These are phyloP conservation scores for Melangyna quadrimaculata DNA, from an alignment of 2,888 invertebrate species.

Conservation along the genomic window DNA sequence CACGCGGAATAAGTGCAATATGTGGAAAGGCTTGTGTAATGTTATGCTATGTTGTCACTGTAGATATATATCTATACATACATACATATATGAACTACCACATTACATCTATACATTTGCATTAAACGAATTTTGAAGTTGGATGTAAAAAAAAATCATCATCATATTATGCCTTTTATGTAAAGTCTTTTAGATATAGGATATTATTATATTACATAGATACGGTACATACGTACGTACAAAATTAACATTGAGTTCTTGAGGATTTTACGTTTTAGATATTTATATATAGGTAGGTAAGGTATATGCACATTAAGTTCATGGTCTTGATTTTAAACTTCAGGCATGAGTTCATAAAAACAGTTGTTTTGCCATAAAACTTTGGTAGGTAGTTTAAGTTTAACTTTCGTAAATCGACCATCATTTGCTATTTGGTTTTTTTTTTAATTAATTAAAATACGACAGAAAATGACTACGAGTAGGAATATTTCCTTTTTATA, in stretches of 20 bases:
- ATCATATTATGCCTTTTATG: neutral
- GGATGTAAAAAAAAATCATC: neutral
- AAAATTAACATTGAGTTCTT: neutral
- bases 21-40: slow-evolving; percentile 4
- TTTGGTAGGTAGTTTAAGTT: neutral
- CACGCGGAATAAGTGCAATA: slow-evolving; percentile 48
- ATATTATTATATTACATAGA: neutral
- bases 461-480: too few species aligned
- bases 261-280: neutral
- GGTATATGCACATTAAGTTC: neutral
- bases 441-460: too few species aligned
- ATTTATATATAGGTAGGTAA: neutral
- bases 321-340: slow-evolving; percentile 21
- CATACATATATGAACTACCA: too few species aligned
- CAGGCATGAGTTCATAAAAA: neutral
- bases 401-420: neutral
- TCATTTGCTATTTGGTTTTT: too few species aligned
- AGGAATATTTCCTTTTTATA: too few species aligned
- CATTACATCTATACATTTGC: neutral
- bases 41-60: neutral
- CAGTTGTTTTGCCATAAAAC: neutral
- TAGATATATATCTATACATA: neutral
- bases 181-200: neutral
- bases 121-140: neutral
- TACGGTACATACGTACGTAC: neutral